Evolutionary conservation across 2,797 vertebrate genomes (phyloP).

Genomic region (Catostomus latipinnis): DNA sequence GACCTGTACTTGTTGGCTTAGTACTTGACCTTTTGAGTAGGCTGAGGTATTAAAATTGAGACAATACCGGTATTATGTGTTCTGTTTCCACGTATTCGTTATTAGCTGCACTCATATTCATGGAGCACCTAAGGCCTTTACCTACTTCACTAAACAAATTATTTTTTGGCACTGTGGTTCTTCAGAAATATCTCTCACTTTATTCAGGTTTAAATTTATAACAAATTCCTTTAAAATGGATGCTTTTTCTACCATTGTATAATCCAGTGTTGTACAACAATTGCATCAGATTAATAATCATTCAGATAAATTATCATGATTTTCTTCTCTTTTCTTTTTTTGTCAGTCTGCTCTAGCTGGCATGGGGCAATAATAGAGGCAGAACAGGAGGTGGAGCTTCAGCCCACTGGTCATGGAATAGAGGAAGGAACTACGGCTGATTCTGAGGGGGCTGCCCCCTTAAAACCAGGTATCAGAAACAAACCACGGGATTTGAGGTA

Average conservation of each 20-base stretch:
- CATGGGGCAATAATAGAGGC: constrained; percentile 90
- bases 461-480: constrained; percentile 63
- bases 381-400: constrained; percentile 79
- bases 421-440: constrained; percentile 58
- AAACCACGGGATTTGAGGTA: too few species aligned
- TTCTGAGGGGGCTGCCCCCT: constrained; percentile 41
- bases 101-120: not conserved
- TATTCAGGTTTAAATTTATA: not conserved
- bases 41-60: constrained; percentile 8
- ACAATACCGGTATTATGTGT: not conserved
- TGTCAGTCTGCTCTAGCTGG: constrained; percentile 79
- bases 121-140: not conserved
- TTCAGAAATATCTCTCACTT: not conserved
- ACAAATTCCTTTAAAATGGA: not conserved
- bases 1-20: not conserved
- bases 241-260: too few species aligned
- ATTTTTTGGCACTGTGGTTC: not conserved
- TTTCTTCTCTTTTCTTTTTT: not conserved
- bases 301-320: too few species aligned
- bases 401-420: constrained; percentile 73
- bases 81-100: not conserved
- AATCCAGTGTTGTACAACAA: constrained; percentile 7
- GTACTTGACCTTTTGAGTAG: constrained; percentile 9
- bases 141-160: not conserved
- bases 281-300: too few species aligned